Evolutionary conservation across 2,797 vertebrate genomes (phyloP), one percentile per base, ranked within the genome.

Genomic region (Poecile montanus): DNA sequence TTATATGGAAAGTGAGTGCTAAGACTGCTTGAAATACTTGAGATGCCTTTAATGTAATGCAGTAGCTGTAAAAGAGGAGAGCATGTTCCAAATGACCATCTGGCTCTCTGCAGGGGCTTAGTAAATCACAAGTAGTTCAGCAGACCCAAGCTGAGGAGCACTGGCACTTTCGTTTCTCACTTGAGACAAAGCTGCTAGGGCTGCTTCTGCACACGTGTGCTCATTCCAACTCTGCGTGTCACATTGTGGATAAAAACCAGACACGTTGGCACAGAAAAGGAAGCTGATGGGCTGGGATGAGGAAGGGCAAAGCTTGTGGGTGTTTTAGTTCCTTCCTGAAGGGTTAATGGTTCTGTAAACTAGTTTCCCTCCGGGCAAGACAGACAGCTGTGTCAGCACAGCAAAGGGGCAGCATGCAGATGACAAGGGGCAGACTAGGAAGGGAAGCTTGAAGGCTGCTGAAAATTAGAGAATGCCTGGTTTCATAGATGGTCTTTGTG

Each of bases 41-140:
- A 94, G 76, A 78, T 86, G 77, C 79, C 62, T 94, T 78, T 86
- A 78, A 73, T 72, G 51, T 85, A 85, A 68, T 70, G 73, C 76
- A 86, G 79, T 88, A 88, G 58, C 82, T 90, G 62, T 91, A 68
- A 84, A 89, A 93, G 66, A 88, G 82, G 54, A 78, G 30, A 88
- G 27, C 61, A 1, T 78, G 61, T 90, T 95, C 88, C 93, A 78
- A 9, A 53, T 93, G 85, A 86, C 91, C 93, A 94, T 78, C 85
- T 96, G 96, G 70, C 76, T 88, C 79, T 95, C 94, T 84, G 79
- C 89, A 94, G 88, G 79, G 54, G 73, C 73, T 88, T 78, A 56
- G 82, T 78, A 91, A 85, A 78, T 88, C 62, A 60, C 58, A 51
- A 88, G 50, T 66, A 84, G 79, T 90, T 95, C 89, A 81, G 73